Evolutionary conservation across 35 echinoderm and acorn worm species (phyloP), one percentile per base, ranked within the genome.

Genomic region (Acanthaster planci): DNA sequence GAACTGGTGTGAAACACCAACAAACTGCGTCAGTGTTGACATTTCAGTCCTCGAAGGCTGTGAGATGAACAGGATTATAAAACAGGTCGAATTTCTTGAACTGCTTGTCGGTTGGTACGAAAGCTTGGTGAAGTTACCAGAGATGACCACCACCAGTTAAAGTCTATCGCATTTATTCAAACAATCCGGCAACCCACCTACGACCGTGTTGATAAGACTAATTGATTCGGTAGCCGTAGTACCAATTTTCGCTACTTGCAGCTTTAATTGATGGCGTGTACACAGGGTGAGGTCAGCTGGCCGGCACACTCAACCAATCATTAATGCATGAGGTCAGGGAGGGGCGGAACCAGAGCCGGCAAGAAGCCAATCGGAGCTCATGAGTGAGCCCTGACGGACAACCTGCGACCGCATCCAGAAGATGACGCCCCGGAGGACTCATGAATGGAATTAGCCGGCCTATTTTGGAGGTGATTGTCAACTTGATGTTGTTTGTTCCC

Each of bases 281-380:
- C 64, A 72, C 64, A 29, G 64, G 22, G 23, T 72, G 34, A 72
- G 64, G 64, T 72, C 64, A 72, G 64, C 64, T 47, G 42, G 42
- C 42, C 42, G 12, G 42, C 42, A 12, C 42, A 47, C 42, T 47
- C 42, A 72, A 9, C 64, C 23, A 72, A 72, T 34, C 64, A 72
- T 35, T 72, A 72, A 72, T 72, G 64, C 34, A 72, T 72, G 64
- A 72, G 64, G 64, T 72, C 64, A 29, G 26, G 64, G 30, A 72
- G 14, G 18, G 64, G 64, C 19, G 19, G 64, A 29, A 26, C 19
- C 34, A 21, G 10, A 9, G 10, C 23, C 23, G 7, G 64, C 64
- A 8, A 2, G 26, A 26, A 72, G 15, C 64, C 64, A 72, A 72
- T 23, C 64, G 23, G 19, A 72, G 12, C 42, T 72, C 26, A 23